A percentile compares a stretch with the other conserved stretches of the same genome.
Conservation (phyloP, 2,888 invertebrate genomes). For the Sesamia inferens region DNA sequence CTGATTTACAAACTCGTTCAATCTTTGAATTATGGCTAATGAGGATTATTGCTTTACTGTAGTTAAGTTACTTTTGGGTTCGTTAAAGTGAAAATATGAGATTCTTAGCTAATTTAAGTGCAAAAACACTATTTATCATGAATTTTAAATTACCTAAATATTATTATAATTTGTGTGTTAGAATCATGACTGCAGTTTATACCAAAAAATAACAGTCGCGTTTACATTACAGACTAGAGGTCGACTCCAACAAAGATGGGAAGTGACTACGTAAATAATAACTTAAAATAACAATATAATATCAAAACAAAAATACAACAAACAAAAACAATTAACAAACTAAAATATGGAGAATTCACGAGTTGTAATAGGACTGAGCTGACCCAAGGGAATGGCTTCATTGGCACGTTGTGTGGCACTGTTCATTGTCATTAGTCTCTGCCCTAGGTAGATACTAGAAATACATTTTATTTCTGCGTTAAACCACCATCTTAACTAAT, state of each 20-base stretch:
- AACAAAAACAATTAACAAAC: background rate
- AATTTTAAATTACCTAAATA: background rate
- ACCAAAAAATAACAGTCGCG: background rate
- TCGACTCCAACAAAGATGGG: no score
- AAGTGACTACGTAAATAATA: no score
- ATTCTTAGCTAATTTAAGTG: background rate
- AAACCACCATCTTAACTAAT: background rate
- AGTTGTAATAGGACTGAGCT: background rate
- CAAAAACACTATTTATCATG: background rate
- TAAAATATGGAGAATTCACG: background rate
- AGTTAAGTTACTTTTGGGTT: slow-evolving; percentile 11
- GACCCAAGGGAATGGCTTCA: background rate
- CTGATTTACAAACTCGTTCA: slow-evolving; percentile 30
- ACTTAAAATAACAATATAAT: no score
- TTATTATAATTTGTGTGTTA: background rate
- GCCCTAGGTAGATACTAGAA: background rate
- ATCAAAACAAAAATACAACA: no score
- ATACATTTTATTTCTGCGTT: background rate
- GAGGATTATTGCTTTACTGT: slow-evolving; percentile 2
- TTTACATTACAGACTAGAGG: no score
- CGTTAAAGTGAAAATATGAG: slow-evolving; percentile 8
- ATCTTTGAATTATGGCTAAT: slow-evolving; percentile 29
- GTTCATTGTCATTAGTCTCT: background rate
- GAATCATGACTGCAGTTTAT: background rate
- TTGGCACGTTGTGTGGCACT: background rate